Conservation (phyloP, 2,113 vertebrate species). For the Sorex araneus region DNA sequence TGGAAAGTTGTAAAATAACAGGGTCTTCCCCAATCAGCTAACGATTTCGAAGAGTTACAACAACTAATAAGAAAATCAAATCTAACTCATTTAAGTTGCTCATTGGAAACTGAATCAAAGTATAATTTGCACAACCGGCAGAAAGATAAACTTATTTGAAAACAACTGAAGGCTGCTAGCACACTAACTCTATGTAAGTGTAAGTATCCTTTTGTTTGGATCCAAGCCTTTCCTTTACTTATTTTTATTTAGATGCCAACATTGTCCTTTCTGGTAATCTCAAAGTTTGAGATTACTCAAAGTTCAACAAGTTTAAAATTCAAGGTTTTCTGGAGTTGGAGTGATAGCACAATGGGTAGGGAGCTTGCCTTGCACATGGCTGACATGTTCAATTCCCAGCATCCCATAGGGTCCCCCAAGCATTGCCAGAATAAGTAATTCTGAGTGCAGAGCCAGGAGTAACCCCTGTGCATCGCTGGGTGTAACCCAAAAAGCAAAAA, state of each 20-base stretch:
- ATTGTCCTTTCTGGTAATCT: not conserved
- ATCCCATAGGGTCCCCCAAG: too few species aligned
- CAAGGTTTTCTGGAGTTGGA: slow-evolving; percentile 9
- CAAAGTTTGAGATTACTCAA: slow-evolving; percentile 9
- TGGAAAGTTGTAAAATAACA: not conserved
- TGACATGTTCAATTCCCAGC: too few species aligned
- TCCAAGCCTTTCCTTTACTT: not conserved
- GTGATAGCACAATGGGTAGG: too few species aligned
- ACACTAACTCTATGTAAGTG: not conserved
- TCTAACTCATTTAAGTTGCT: not conserved
- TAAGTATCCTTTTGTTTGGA: not conserved
- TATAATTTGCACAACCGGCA: not conserved
- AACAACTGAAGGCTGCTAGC: not conserved
- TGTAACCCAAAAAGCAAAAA: too few species aligned
- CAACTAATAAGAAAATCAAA: not conserved
- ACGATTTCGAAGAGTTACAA: not conserved
- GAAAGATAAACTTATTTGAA: slow-evolving; percentile 1
- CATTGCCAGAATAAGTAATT: too few species aligned
- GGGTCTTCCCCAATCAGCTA: not conserved
- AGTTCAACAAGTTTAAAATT: not conserved
- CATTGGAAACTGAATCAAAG: not conserved
- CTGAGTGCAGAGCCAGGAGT: too few species aligned
- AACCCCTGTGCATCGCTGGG: too few species aligned
- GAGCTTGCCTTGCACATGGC: too few species aligned
- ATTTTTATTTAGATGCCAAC: not conserved